Conservation (phyloP, 2,888 invertebrate species). For the Lasioglossum morio region DNA sequence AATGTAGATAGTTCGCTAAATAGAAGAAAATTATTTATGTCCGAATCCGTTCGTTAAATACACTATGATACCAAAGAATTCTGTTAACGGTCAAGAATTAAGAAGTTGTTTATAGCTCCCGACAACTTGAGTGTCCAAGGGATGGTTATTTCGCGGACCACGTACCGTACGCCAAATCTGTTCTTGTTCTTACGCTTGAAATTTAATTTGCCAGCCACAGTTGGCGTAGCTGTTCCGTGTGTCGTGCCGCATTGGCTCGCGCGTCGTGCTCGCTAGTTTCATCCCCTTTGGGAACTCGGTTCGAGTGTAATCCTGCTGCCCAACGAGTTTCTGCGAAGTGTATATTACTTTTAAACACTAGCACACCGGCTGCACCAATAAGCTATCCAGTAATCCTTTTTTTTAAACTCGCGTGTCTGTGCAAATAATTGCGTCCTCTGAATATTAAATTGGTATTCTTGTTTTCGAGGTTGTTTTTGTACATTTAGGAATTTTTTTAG, state of each 20-base stretch:
- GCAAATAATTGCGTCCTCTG: neutral
- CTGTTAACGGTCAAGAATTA: neutral
- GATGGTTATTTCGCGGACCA: neutral
- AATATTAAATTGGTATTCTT: neutral
- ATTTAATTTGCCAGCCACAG: slow-evolving; percentile 2
- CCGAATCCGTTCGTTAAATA: neutral
- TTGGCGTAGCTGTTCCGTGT: neutral
- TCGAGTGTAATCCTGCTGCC: neutral
- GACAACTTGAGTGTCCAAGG: neutral
- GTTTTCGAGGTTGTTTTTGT: neutral
- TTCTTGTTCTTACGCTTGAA: neutral
- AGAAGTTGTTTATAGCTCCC: neutral
- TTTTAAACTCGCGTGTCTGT: neutral
- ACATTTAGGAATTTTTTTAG: neutral
- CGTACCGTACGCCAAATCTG: neutral
- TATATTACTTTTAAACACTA: neutral
- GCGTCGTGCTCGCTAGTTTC: neutral
- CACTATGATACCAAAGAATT: neutral
- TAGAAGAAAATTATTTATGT: no score
- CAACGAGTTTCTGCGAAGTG: neutral
- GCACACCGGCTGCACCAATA: neutral
- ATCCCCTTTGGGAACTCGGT: neutral
- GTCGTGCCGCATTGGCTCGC: neutral
- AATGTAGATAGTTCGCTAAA: no score
- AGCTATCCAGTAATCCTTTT: neutral